Evolutionary conservation across 2,797 vertebrate species (phyloP).

Genomic region (Mormyrops boulengeri): DNA sequence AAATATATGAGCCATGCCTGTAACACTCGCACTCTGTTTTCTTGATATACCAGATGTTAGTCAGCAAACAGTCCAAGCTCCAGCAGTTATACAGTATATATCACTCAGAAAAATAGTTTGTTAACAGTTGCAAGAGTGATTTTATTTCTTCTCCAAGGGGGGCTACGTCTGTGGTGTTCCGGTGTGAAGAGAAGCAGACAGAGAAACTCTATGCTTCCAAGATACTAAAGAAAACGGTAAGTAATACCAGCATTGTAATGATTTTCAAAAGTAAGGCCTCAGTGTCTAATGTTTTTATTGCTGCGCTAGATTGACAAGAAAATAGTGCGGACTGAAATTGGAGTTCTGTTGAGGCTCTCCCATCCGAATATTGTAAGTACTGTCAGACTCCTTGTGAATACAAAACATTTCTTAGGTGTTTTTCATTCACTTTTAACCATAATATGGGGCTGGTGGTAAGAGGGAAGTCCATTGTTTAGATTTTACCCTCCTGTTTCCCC

Average conservation of each 20-base stretch:
- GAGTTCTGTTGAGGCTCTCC: slow-evolving; percentile 76
- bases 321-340: slow-evolving; percentile 82
- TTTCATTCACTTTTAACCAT: background rate
- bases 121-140: background rate
- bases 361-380: slow-evolving; percentile 83
- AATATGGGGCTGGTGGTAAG: background rate
- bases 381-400: background rate
- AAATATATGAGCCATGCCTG: background rate
- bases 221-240: slow-evolving; percentile 82
- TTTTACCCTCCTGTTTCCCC: background rate
- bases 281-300: background rate
- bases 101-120: background rate
- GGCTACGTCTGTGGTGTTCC: slow-evolving; percentile 78
- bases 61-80: background rate
- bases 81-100: background rate
- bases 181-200: slow-evolving; percentile 76
- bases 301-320: slow-evolving; percentile 76
- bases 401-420: background rate
- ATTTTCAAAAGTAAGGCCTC: background rate
- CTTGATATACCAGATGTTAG: background rate
- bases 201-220: slow-evolving; percentile 73
- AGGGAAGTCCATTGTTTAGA: background rate
- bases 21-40: background rate
- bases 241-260: slow-evolving; percentile 29
- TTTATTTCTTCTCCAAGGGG: slow-evolving; percentile 56